phyloP scores from a whole-genome alignment of 2,113 vertebrate genomes.

The Plotosus lineatus region DNA sequence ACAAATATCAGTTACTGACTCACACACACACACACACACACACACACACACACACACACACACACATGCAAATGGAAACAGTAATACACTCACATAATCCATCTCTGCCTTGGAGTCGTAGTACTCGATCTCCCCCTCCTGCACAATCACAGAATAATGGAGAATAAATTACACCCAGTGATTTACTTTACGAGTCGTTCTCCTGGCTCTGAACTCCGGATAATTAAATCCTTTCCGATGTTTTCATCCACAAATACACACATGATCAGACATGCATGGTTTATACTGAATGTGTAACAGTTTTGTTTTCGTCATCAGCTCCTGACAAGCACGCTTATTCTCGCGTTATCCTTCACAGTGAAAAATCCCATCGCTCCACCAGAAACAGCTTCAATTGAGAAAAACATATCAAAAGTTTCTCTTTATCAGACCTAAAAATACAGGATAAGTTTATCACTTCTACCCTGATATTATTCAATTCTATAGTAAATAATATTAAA shows the following conservation, averaged over 20 bases:
- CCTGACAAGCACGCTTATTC: background rate
- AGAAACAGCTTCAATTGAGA: background rate
- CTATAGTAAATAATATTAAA: too few relatives aligned
- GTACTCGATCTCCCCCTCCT: conserved; percentile 77
- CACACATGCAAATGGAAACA: conserved; percentile 12
- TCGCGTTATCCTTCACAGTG: background rate
- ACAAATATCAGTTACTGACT: background rate
- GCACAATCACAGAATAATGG: background rate
- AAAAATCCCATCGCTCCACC: background rate
- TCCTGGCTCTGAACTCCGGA: background rate
- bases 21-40: background rate
- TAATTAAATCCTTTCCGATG: background rate
- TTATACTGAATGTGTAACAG: background rate
- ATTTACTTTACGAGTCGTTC: background rate
- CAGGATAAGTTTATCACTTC: too few relatives aligned
- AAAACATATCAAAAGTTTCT: background rate
- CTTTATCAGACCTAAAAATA: background rate
- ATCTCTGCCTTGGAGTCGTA: conserved; percentile 95
- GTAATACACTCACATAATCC: conserved; percentile 84
- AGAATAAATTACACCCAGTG: background rate
- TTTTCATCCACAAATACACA: background rate
- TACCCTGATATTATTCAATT: background rate
- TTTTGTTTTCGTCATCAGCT: background rate
- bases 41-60: conserved; percentile 70
- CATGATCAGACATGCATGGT: background rate